Base-by-base conservation (phyloP, 2,888 invertebrate species). In the Phortica magna region DNA sequence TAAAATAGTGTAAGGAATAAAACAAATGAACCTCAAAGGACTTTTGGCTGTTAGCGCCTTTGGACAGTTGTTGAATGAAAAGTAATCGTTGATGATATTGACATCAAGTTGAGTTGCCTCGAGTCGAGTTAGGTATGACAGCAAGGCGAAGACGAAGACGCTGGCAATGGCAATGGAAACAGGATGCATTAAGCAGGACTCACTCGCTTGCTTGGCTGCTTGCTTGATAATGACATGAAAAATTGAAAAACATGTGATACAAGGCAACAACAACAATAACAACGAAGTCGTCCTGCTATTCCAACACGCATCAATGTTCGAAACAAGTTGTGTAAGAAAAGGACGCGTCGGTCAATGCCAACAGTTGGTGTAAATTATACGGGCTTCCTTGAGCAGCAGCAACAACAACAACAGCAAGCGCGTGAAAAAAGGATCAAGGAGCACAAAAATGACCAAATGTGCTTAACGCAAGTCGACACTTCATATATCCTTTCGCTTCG, bases 281-380 rank as follows among this genome's bases (percentile, higher is more conserved):
- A 43, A 43, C 41, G 12, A 57, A 68, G 31, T 22, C 43, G 22
- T 55, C n/a, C 7, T 9, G 10, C 14, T 14, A 48, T 48, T 48
- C 7, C 48, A 48, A 48, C 48, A 14, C 48, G 48, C 48, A 48
- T 48, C 48, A 48, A 14, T 14, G 9, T 48, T 48, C 48, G 3
- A 42, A 43, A 59, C 14, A 59, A 70, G 73, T 31, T 12, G 64
- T 61, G 74, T 57, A 74, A 78, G 43, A 64, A 61, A 17, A 59
- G 19, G 61, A 19, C 53, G 53, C 53, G 79, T 72, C 78, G 67
- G 75, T 72, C 78, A 59, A 75, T 81, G 76, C 74, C 78, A 59
- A 75, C 81, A 81, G 81, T 81, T 81, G 81, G 71, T 55, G 64
- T 68, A 42, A 77, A 76, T 75, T 77, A 73, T 67, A 71, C 55